Conservation (phyloP, 2,888 invertebrate species). For the Schizaphis graminum region DNA sequence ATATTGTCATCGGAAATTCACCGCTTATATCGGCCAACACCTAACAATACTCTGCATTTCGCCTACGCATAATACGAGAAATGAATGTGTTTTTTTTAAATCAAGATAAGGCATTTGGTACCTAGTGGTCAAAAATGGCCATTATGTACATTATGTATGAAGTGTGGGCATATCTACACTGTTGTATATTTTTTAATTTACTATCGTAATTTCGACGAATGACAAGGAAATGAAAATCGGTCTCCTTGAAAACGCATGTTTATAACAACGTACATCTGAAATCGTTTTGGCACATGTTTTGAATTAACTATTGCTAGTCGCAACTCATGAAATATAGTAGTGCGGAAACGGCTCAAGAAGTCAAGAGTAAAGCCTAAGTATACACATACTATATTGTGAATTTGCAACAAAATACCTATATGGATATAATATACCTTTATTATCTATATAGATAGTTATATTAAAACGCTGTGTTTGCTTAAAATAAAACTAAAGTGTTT, state of each 20-base stretch:
- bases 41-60: background rate
- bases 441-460: too few relatives aligned
- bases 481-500: too few relatives aligned
- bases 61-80: background rate
- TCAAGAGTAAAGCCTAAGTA: background rate
- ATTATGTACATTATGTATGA: background rate
- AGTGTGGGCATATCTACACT: background rate
- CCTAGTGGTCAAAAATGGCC: background rate
- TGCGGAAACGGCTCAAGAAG: background rate
- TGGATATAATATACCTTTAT: too few relatives aligned
- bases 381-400: background rate
- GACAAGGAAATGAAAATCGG: background rate
- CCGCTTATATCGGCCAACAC: background rate
- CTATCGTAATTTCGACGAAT: background rate
- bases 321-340: background rate
- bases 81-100: background rate
- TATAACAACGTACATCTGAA: background rate
- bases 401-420: background rate
- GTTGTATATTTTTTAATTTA: background rate
- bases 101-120: background rate
- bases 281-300: constrained; percentile 15
- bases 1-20: background rate
- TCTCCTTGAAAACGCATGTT: background rate
- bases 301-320: background rate
- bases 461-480: too few relatives aligned